These are phyloP conservation scores for Girardinichthys multiradiatus DNA, from an alignment of 2,113 vertebrate genomes.

Conservation along the genomic window DNA sequence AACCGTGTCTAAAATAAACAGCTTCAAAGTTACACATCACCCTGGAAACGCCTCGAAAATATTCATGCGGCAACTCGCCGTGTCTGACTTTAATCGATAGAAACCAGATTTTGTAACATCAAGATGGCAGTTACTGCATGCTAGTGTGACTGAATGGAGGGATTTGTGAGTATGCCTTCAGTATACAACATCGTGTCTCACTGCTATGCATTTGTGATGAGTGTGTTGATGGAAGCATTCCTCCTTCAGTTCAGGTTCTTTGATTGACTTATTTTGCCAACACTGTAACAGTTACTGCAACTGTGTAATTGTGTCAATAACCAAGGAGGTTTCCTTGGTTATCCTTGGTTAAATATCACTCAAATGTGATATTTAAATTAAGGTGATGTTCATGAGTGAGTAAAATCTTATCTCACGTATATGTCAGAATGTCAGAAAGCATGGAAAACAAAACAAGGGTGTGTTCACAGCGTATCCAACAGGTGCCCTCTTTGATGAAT, in stretches of 20 bases:
- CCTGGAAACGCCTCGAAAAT: constrained; percentile 64
- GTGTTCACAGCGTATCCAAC: background rate
- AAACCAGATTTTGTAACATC: constrained; percentile 50
- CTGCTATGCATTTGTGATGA: background rate
- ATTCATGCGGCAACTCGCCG: constrained; percentile 45
- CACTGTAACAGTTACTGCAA: constrained; percentile 2
- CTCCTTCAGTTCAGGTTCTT: constrained; percentile 12
- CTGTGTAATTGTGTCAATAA: background rate
- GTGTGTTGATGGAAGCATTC: background rate
- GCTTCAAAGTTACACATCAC: constrained; percentile 54
- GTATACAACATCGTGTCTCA: background rate
- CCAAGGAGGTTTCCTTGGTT: constrained; percentile 9
- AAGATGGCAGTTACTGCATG: constrained; percentile 12
- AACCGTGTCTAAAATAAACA: constrained; percentile 66
- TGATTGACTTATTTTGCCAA: background rate
- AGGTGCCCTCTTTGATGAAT: background rate
- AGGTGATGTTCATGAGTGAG: constrained; percentile 14
- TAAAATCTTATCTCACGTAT: background rate
- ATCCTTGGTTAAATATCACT: no score
- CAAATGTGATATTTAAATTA: constrained; percentile 46
- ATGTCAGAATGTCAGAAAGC: background rate
- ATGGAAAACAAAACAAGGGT: background rate
- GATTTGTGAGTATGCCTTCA: constrained; percentile 6
- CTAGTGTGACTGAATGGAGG: background rate
- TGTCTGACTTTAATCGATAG: constrained; percentile 61